Percentiles rank a stretch among this genome's conserved stretches.
phyloP scores from a whole-genome alignment of 1,140 invertebrate species.

The Papilio polytes region DNA sequence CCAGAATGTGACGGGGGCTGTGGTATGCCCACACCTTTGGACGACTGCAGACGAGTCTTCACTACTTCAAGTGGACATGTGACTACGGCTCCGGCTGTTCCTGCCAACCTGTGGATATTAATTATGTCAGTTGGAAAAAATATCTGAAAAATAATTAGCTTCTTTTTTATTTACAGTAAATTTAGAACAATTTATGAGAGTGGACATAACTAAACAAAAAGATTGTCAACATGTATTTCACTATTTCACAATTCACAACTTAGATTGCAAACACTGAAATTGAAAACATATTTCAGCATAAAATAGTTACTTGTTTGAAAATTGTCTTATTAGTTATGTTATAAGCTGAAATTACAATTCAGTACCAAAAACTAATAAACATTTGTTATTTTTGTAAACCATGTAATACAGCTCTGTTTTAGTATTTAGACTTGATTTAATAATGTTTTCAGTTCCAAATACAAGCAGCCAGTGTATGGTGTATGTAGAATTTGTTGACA shows the following conservation, averaged over 20 bases:
- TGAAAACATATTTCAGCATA: too few species aligned
- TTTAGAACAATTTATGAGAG: neutral
- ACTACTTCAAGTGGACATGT: slow-evolving; percentile 99
- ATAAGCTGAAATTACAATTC: neutral
- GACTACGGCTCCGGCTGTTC: slow-evolving; percentile 97
- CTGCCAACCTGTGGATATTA: slow-evolving; percentile 90
- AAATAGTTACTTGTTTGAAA: too few species aligned
- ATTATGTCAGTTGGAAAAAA: too few species aligned
- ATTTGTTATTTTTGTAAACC: neutral
- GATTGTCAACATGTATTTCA: neutral
- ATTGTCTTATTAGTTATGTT: neutral
- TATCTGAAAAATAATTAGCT: too few species aligned
- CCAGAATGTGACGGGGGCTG: slow-evolving; percentile 74
- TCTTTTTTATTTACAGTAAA: neutral
- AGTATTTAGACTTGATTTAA: neutral
- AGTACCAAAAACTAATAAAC: neutral
- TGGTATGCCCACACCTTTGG: slow-evolving; percentile 87
- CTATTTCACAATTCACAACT: too few species aligned
- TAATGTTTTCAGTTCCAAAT: neutral
- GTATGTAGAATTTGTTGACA: neutral
- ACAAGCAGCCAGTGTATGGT: neutral
- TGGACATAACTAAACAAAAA: neutral
- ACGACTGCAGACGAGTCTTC: slow-evolving; percentile 98
- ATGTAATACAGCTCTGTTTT: neutral
- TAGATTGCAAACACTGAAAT: too few species aligned